A percentile compares a stretch with the other conserved stretches of the same genome.
Conservation (phyloP, 2,888 invertebrate species). For the Caenorhabditis angaria region DNA sequence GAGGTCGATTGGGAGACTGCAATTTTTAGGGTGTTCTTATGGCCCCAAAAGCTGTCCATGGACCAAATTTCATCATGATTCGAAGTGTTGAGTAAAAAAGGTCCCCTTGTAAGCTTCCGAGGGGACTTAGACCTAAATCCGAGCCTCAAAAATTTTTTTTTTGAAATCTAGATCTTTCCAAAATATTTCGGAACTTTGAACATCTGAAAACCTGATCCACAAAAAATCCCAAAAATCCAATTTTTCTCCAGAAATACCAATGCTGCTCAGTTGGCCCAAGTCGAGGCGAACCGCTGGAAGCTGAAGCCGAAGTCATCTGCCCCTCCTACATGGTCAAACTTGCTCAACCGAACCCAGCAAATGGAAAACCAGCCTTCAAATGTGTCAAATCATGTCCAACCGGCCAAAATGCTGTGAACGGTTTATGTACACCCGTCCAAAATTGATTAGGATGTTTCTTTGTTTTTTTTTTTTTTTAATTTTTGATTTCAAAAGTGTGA, state of each 20-base stretch:
- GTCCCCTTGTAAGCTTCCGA: too few species aligned
- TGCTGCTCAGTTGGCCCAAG: slow-evolving; percentile 49
- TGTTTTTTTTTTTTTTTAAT: too few species aligned
- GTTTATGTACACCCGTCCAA: slow-evolving; percentile 25
- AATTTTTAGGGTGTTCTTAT: too few species aligned
- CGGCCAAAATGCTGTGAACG: slow-evolving; percentile 41
- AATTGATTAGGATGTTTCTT: not conserved
- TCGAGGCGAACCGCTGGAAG: slow-evolving; percentile 11
- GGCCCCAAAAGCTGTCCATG: too few species aligned
- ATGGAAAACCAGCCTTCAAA: slow-evolving; percentile 37
- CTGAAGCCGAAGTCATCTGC: slow-evolving; percentile 42
- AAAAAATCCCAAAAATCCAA: not conserved
- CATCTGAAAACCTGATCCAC: not conserved
- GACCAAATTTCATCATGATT: too few species aligned
- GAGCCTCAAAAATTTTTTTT: too few species aligned
- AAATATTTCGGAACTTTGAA: not conserved
- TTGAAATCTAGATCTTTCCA: slow-evolving; percentile 3
- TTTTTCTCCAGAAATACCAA: slow-evolving; percentile 34
- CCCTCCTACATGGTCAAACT: slow-evolving; percentile 52
- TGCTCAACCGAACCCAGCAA: slow-evolving; percentile 34
- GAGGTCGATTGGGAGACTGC: too few species aligned
- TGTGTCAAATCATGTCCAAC: slow-evolving; percentile 41
- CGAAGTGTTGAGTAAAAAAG: too few species aligned
- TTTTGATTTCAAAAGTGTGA: not conserved
- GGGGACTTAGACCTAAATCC: too few species aligned